Conservation (phyloP, 1,140 invertebrate genomes). For the Trinorchestia longiramus region DNA sequence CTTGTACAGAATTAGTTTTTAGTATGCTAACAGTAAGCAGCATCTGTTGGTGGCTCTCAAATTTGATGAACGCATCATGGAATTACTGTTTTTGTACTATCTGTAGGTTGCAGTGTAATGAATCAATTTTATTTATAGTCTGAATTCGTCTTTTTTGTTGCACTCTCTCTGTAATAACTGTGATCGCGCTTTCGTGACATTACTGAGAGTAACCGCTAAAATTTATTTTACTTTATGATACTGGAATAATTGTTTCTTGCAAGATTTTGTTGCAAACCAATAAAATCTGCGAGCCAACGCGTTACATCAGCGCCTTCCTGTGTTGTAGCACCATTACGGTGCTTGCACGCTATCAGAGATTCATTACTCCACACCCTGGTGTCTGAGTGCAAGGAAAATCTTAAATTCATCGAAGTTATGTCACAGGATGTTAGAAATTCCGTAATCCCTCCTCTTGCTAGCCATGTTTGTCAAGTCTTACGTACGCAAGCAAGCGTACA, state of each 20-base stretch:
- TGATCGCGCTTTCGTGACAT: neutral
- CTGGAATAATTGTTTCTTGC: neutral
- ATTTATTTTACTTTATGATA: too few relatives aligned
- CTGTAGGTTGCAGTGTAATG: neutral
- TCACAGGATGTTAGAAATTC: neutral
- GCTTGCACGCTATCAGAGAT: neutral
- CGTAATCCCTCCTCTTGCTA: too few relatives aligned
- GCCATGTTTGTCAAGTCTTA: too few relatives aligned
- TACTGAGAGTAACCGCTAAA: too few relatives aligned
- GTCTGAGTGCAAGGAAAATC: neutral
- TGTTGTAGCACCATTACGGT: too few relatives aligned
- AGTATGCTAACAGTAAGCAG: neutral
- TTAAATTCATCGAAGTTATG: neutral
- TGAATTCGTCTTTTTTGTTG: neutral
- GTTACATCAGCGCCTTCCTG: neutral
- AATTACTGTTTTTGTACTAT: neutral
- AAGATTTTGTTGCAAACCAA: neutral
- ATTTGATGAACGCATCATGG: neutral
- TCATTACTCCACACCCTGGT: neutral
- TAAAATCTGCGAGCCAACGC: neutral
- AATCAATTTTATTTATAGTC: neutral
- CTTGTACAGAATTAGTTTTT: neutral
- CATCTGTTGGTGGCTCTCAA: neutral
- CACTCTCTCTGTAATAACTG: neutral
- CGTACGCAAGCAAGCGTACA: too few relatives aligned